Evolutionary conservation across 2,888 invertebrate species (phyloP).

Genomic region (Hedya salicella): DNA sequence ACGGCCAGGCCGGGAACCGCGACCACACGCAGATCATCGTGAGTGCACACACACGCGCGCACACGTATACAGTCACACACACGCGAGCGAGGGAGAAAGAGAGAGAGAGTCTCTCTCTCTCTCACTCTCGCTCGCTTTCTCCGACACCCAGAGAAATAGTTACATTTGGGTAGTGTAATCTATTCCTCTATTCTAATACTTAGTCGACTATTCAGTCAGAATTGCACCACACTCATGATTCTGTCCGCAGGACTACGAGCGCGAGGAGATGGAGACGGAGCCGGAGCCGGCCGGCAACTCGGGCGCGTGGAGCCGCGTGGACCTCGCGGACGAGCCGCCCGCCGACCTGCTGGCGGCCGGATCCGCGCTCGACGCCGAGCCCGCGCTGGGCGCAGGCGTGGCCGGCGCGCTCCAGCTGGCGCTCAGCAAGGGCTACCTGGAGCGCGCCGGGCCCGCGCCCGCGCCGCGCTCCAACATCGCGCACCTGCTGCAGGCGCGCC

Average conservation of each 20-base stretch:
- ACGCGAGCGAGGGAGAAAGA: no score
- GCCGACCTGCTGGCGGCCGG: conserved; percentile 74
- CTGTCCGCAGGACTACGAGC: conserved; percentile 70
- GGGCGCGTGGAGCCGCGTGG: conserved; percentile 94
- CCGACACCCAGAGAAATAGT: no score
- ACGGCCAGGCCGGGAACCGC: conserved; percentile 95
- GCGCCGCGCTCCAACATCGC: conserved; percentile 67
- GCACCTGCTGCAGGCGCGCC: conserved; percentile 62
- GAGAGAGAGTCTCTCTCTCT: no score
- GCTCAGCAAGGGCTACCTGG: conserved; percentile 96
- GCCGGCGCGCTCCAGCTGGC: conserved; percentile 96
- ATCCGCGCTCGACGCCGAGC: conserved; percentile 93
- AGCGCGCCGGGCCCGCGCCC: conserved; percentile 91
- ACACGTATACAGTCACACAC: no score
- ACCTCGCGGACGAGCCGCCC: conserved; percentile 82
- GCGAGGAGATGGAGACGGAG: conserved; percentile 76
- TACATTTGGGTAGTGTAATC: no score
- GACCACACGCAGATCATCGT: conserved; percentile 89
- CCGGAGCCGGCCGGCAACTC: conserved; percentile 67
- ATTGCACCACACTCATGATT: no score
- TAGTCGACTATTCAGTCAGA: no score
- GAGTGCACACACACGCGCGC: conserved; percentile 13
- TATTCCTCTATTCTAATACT: no score
- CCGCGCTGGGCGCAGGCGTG: conserved; percentile 95
- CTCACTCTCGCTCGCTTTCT: no score